Evolutionary conservation across 2,797 vertebrate genomes (phyloP), one percentile per base, ranked within the genome.

Genomic region (Etheostoma perlongum): DNA sequence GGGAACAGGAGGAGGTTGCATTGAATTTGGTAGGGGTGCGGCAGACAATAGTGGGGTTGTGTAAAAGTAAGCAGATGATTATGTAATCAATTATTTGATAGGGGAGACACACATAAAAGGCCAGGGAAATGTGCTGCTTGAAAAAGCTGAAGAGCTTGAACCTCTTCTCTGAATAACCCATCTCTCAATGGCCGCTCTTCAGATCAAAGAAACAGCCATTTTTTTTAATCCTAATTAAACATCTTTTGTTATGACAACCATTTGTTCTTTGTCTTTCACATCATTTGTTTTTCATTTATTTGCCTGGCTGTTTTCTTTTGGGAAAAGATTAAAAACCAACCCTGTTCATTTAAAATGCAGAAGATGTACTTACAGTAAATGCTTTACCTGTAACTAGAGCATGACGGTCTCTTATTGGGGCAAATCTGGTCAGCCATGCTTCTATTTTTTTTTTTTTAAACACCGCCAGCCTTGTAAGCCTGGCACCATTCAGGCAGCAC

Each of bases 161-260:
- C 68, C 80, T 84, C 62, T 46, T 81, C 62, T 83, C 73, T 82
- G 61, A 71, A 67, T 81, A 79, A 89, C 84, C 79, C 79, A 42
- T 47, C 55, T 79, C 78, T 84, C 72, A 36, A 66, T 54, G 67
- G 87, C 76, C 74, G 62, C 73, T 78, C 69, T 72, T 72, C 65
- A 83, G 68, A 87, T 91, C 73, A 85, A 84, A 89, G 74, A 84
- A 65, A 67, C 61, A 18, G 63, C 42, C 51, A 57, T 74, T 89
- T 82, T 79, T 88, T 82, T 90, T 77, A 78, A 30, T 67, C 58
- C 74, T 83, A 82, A 92, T 90, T 89, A 91, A 90, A 85, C 52
- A 55, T 74, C 75, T 77, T 82, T 64, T 78, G 71, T 77, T 16
- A 48, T 33, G 40, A 59, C 53, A 65, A 63, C 54, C 40, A 54